phyloP scores from a whole-genome alignment of 2,113 vertebrate genomes.

The Sturnira hondurensis region DNA sequence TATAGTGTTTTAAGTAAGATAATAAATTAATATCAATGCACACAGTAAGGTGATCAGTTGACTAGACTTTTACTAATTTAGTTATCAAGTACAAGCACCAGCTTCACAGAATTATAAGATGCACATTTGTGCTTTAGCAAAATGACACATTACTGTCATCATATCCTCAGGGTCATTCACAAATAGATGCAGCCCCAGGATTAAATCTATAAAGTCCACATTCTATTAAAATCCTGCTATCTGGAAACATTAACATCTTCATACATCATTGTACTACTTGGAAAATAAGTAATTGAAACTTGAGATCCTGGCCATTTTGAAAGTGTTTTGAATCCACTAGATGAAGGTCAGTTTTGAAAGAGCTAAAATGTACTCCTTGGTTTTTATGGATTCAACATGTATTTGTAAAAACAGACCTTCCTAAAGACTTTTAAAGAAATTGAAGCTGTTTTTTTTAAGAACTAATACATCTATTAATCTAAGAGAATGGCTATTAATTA shows the following conservation, averaged over 20 bases:
- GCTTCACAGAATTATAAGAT: neutral
- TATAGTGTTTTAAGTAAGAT: neutral
- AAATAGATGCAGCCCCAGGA: neutral
- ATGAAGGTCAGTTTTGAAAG: neutral
- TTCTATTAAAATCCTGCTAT: slow-evolving; percentile 14
- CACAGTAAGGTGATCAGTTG: neutral
- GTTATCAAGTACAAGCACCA: neutral
- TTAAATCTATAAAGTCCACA: neutral
- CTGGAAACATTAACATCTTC: neutral
- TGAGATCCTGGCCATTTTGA: neutral
- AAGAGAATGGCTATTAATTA: neutral
- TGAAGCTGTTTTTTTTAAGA: neutral
- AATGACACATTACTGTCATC: neutral
- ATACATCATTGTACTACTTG: neutral
- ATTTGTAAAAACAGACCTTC: slow-evolving; percentile 1
- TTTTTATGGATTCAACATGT: slow-evolving; percentile 5
- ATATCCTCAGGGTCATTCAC: slow-evolving; percentile 3
- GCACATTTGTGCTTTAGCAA: slow-evolving; percentile 4
- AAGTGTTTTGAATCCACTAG: neutral
- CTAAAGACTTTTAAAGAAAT: neutral
- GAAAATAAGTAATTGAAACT: slow-evolving; percentile 39
- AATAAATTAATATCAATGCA: neutral
- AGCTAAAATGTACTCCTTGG: neutral
- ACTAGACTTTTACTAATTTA: neutral
- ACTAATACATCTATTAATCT: neutral